Base-by-base conservation (phyloP, 2,797 vertebrate genomes). In the Australoheros facetus region DNA sequence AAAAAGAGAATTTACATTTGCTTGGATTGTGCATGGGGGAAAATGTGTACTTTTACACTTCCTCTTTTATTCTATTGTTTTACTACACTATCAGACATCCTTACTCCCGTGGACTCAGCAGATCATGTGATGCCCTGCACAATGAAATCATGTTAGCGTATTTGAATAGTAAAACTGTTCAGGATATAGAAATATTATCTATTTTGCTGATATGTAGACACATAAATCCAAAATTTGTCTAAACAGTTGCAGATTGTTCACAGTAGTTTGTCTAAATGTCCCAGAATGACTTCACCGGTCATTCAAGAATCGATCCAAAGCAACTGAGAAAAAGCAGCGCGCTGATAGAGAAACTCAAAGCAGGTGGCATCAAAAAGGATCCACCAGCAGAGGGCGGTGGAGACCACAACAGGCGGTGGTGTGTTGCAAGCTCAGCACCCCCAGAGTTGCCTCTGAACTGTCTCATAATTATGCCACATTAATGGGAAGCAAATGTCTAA, bases 341-440 rank as follows among this genome's bases (percentile, higher is more conserved):
- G 45, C 26, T 45, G 19, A 21, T 19, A 62, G 26, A 62, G 28
- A 3, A 66, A n/a, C 4, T 32, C 30, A 2, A 48, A 19, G 16
- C 5, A 56, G 7, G 37, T 66, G 54, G 42, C 34, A 23, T 57
- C 3, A 14, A 4, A 69, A 13, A 45, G 3, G 26, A 14, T 39
- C 19, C 37, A 10, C 87, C 91, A 89, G 76, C 72, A 92, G 92
- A 64, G 85, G 88, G 87, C 85, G 72, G 70, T 30, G 62, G 51
- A 84, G 60, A 85, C 73, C 53, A 71, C 9, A 56, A 32, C 7
- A 48, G 10, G 1, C 1, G 5, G 42, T 19, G 23, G 3, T 28
- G 23, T 3, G 0, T 45, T 19, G 39, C 16, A 62, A 62, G 59
- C 59, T 42, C 13, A 3, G 59, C 59, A 66, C 39, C 26, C 37